A percentile compares a stretch with the other conserved stretches of the same genome.
phyloP scores from a whole-genome alignment of 2,113 vertebrate genomes.

The Coregonus clupeaformis region DNA sequence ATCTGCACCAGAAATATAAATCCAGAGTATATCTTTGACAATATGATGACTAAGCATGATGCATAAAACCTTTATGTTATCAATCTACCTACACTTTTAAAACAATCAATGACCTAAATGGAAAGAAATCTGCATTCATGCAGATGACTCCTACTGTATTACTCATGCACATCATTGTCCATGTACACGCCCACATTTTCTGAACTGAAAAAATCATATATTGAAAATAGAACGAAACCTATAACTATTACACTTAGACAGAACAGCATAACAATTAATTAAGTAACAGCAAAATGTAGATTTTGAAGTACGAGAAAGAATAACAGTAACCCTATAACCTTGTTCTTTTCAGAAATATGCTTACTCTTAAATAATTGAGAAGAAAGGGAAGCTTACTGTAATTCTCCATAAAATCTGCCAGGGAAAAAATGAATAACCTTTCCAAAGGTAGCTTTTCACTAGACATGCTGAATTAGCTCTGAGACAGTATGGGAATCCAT shows the following conservation, averaged over 20 bases:
- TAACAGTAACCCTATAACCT: neutral
- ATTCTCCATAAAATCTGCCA: conserved; percentile 18
- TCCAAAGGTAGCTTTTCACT: conserved; percentile 43
- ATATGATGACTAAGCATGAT: conserved; percentile 12
- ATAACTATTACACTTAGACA: neutral
- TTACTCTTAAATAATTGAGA: neutral
- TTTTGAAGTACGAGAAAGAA: conserved; percentile 20
- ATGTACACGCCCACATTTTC: conserved; percentile 62
- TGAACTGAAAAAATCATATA: conserved; percentile 36
- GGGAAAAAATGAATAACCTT: conserved; percentile 51
- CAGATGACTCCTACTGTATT: conserved; percentile 46
- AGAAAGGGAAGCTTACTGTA: conserved; percentile 15
- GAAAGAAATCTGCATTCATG: conserved; percentile 45
- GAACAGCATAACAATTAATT: too few species aligned
- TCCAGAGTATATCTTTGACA: neutral
- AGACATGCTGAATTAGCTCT: conserved; percentile 58
- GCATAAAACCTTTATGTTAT: neutral
- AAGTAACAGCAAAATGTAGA: neutral
- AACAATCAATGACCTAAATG: neutral
- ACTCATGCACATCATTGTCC: conserved; percentile 30
- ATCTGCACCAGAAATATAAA: neutral
- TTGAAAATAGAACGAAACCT: conserved; percentile 2
- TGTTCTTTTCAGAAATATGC: conserved; percentile 1
- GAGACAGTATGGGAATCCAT: conserved; percentile 57
- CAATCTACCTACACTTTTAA: conserved; percentile 19